Evolutionary conservation across 2,797 vertebrate genomes (phyloP).

Genomic region (Mormyrops boulengeri): DNA sequence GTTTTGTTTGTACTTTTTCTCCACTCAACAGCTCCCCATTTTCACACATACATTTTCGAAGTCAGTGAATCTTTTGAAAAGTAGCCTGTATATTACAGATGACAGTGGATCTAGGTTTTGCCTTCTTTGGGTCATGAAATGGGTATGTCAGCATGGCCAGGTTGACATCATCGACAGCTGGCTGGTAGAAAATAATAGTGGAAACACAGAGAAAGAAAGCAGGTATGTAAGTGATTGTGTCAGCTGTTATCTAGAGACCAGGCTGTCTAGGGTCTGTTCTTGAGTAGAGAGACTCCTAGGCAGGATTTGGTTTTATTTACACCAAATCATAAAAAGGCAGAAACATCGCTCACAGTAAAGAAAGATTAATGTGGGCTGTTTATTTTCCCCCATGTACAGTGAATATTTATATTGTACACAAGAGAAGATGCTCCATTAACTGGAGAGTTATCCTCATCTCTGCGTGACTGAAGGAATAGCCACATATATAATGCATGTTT

Average conservation of each 20-base stretch:
- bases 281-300: not conserved
- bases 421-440: not conserved
- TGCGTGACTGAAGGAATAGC: not conserved
- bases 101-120: not conserved
- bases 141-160: not conserved
- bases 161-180: not conserved
- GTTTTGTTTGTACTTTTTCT: not conserved
- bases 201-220: conserved; percentile 1
- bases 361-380: not conserved
- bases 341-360: not conserved
- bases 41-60: not conserved
- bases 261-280: not conserved
- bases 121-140: not conserved
- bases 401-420: not conserved
- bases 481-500: not conserved
- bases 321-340: not conserved
- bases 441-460: not conserved
- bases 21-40: not conserved
- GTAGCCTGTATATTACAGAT: not conserved
- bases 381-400: not conserved
- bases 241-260: not conserved
- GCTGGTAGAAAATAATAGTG: not conserved
- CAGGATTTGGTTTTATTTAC: not conserved
- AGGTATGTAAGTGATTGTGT: not conserved
- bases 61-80: not conserved